Percentiles rank a stretch among this genome's conserved stretches.
phyloP scores from a whole-genome alignment of 2,888 invertebrate genomes.

The Drosophila diplacantha region DNA sequence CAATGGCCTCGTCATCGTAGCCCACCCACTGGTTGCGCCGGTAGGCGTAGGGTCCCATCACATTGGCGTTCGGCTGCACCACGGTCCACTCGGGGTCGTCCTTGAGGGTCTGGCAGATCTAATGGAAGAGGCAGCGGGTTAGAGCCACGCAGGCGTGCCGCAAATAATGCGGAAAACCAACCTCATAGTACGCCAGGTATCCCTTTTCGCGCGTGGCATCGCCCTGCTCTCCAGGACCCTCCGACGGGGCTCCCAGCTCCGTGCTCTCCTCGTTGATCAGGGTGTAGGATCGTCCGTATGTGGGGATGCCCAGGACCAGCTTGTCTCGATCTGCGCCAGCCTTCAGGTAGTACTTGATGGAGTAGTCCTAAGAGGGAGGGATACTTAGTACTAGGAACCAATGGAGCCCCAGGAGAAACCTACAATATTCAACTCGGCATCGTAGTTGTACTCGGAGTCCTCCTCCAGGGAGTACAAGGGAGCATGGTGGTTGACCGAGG shows the following conservation, averaged over 20 bases:
- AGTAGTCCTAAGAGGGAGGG: constrained; percentile 83
- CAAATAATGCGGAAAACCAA: constrained; percentile 70
- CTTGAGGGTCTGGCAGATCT: constrained; percentile 91
- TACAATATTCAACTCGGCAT: constrained; percentile 92
- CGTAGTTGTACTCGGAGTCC: constrained; percentile 91
- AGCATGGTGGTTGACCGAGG: constrained; percentile 93
- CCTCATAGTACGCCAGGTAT: constrained; percentile 95
- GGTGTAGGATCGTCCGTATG: constrained; percentile 93
- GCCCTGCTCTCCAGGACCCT: constrained; percentile 93
- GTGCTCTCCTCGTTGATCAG: constrained; percentile 90
- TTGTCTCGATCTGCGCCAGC: constrained; percentile 89
- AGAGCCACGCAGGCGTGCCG: accelerated
- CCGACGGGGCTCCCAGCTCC: constrained; percentile 91
- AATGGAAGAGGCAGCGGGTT: neutral
- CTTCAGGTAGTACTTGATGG: constrained; percentile 88
- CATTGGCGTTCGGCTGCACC: constrained; percentile 87
- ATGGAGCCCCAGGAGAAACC: constrained; percentile 74
- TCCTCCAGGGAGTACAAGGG: constrained; percentile 89
- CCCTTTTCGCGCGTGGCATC: constrained; percentile 95
- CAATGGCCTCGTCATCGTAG: constrained; percentile 92
- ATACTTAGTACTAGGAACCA: neutral
- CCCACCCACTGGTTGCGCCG: constrained; percentile 95
- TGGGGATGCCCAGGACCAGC: constrained; percentile 90
- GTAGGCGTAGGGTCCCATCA: constrained; percentile 94
- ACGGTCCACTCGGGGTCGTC: constrained; percentile 88